Evolutionary conservation across 2,113 vertebrate genomes (phyloP), one percentile per base, ranked within the genome.

Genomic region (Ellobius talpinus): DNA sequence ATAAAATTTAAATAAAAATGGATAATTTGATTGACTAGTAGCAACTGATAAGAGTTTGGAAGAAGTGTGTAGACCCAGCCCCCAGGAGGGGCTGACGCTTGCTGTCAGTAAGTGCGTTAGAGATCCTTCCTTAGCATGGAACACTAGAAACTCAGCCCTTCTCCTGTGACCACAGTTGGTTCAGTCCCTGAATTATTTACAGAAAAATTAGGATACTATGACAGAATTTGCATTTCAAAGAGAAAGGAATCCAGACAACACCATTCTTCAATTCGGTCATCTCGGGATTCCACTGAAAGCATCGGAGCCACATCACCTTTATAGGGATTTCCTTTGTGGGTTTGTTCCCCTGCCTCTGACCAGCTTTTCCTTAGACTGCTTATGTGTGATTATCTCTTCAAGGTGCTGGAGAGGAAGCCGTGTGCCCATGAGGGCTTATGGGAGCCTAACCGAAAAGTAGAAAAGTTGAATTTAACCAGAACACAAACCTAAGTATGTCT

Each of bases 181-280:
- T 92, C 85, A 45, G 89, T 50, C 97, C 86, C 93, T 98, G 97
- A 98, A 98, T 98, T 98, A 98, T 98, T 98, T 98, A 98, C 97
- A 50, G 98, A 92, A 98, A 96, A 98, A 93, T 90, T 58, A 78
- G 97, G 98, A 89, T 98, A 89, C 89, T 91, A 29, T 97, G 85
- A 97, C 97, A 45, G 81, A 89, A 97, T 98, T 95, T 98, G 94
- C 97, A 97, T 98, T 98, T 98, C 93, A 98, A 95, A 98, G 96
- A 78, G 92, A 21, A 6, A 63, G 6, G 96, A 92, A 8, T 86
- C 29, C 10, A 88, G 97, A 97, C 76, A 98, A 97, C 97, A 97
- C 93, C 5, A 1, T 5, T 94, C 52, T 31, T 88, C 68, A 93
- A 58, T 16, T 66, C 1, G 96, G 95, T 96, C 89, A 92, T 88